Conservation (phyloP, 2,797 vertebrate genomes). For the Pagetopsis macropterus region DNA sequence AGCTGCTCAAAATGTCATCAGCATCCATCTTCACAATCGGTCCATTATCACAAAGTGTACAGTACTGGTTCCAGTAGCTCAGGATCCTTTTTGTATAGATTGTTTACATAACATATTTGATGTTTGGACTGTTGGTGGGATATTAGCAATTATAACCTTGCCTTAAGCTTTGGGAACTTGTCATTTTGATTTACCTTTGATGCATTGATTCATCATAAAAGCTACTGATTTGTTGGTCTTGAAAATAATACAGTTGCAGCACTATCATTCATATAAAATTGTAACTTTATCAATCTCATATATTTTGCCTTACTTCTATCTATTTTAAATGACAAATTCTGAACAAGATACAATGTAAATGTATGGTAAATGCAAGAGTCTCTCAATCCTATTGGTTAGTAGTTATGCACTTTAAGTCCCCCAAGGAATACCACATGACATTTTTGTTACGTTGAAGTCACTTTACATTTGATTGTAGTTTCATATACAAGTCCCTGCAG, state of each 20-base stretch:
- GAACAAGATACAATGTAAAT: not conserved
- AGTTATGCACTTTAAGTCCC: not conserved
- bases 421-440: not conserved
- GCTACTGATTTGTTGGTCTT: not conserved
- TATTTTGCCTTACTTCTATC: not conserved
- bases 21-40: not conserved
- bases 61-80: not conserved
- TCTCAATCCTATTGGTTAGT: not conserved
- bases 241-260: not conserved
- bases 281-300: not conserved
- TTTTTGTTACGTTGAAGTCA: not conserved
- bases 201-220: not conserved
- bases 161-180: not conserved
- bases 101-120: not conserved
- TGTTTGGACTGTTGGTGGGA: not conserved
- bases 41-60: not conserved
- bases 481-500: no score
- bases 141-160: not conserved
- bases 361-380: not conserved
- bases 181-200: not conserved
- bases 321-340: not conserved
- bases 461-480: not conserved
- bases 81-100: not conserved
- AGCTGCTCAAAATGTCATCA: not conserved
- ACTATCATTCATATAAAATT: not conserved